Percentiles rank a stretch among this genome's conserved stretches.
phyloP scores from a whole-genome alignment of 2,797 vertebrate species.

The Lutjanus argentimaculatus region DNA sequence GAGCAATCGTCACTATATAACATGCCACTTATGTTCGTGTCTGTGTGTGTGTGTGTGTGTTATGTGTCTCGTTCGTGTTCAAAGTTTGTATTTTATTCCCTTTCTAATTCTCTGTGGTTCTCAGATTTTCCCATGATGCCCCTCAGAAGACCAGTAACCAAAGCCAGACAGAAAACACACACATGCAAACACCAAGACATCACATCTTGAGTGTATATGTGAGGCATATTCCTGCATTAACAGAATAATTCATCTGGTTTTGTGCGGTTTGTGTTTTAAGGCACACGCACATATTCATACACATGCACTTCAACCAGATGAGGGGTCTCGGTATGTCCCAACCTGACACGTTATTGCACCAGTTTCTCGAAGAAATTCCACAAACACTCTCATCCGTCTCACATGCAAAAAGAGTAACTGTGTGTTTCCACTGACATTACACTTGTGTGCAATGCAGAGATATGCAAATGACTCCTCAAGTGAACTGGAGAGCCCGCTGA shows the following conservation, averaged over 20 bases:
- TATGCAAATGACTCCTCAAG: constrained; percentile 72
- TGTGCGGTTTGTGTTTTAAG: not conserved
- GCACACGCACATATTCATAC: not conserved
- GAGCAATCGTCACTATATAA: constrained; percentile 34
- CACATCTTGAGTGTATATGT: not conserved
- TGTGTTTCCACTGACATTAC: constrained; percentile 32
- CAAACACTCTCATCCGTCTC: constrained; percentile 24
- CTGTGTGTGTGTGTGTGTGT: not conserved
- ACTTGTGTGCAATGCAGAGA: constrained; percentile 73
- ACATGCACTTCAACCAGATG: constrained; percentile 3
- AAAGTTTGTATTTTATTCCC: constrained; percentile 6
- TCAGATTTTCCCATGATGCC: not conserved
- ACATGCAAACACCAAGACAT: not conserved
- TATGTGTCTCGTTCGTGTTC: constrained; percentile 1
- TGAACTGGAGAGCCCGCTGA: constrained; percentile 47
- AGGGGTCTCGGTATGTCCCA: constrained; percentile 13
- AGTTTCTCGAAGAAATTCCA: constrained; percentile 23
- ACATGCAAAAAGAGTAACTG: not conserved
- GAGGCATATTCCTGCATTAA: not conserved
- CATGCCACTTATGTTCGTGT: constrained; percentile 33
- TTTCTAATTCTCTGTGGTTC: not conserved
- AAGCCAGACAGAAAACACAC: not conserved
- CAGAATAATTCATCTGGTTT: not conserved
- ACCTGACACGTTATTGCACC: constrained; percentile 42
- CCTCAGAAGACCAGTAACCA: not conserved